Evolutionary conservation across 2,888 invertebrate genomes (phyloP), one percentile per base, ranked within the genome.

Genomic region (Calephelis perditalis): DNA sequence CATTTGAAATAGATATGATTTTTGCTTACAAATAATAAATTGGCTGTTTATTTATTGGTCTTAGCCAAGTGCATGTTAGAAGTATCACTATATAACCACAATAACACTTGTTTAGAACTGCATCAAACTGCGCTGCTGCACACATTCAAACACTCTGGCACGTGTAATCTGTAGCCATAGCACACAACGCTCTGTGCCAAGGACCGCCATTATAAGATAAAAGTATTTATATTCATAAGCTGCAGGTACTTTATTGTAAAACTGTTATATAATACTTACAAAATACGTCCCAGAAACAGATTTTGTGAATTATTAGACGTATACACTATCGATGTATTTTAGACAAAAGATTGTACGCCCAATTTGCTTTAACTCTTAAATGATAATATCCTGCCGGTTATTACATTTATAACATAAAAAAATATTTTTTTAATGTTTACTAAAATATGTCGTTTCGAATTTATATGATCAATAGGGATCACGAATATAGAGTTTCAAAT

Each of bases 141-240:
- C 76, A 79, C 78, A 73, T 56, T 55, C 60, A 66, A 61, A 62
- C 47, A 61, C 52, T 52, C 64, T 64, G 74, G 70, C 78, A 79
- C 78, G 78, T 78, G 78, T 78, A 78, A 76, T 67, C 62, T 62
- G 70, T 75, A 64, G 57, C 9, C 62, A 73, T 63, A 61, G 67
- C 72, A 73, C 73, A 76, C 74, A 65, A 65, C 57, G 58, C 59
- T 58, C 60, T 52, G 15, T 57, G 62, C 63, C 70, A 67, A 66
- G 67, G 67, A 69, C 71, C 60, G 67, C 61, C 66, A 63, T 66
- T 67, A 65, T 61, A 63, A 68, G 67, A 68, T 66, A 66, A 64
- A 66, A 64, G 63, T 66, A 65, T 65, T 65, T 64, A 68, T 65
- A 65, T 61, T 62, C 61, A 63, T 60, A 63, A 60, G 61, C 60